Evolutionary conservation across 1,140 invertebrate genomes (phyloP).

Genomic region (Halesus radiatus): DNA sequence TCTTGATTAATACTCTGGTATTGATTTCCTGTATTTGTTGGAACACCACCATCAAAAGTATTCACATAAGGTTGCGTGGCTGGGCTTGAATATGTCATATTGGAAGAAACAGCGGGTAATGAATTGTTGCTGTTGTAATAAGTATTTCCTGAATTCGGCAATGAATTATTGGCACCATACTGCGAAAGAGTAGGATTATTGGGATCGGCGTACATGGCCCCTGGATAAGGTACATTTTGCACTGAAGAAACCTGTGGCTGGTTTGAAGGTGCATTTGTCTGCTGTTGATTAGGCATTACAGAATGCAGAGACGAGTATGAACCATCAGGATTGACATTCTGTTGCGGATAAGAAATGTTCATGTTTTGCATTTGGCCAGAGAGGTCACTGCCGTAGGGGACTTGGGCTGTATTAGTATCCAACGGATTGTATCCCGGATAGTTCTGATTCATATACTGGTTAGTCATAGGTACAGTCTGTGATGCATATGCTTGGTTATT

Average conservation of each 20-base stretch:
- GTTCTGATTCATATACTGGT: constrained; percentile 32
- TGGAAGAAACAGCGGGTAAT: background rate
- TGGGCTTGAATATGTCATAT: background rate
- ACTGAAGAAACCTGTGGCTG: background rate
- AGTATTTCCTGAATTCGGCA: background rate
- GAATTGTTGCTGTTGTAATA: background rate
- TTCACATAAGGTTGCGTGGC: background rate
- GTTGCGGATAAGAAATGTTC: constrained; percentile 44
- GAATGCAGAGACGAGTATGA: background rate
- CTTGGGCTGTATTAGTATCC: constrained; percentile 20
- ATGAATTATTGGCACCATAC: background rate
- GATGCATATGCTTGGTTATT: constrained; percentile 17
- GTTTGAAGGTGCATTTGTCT: background rate
- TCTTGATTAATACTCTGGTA: background rate
- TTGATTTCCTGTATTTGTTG: constrained; percentile 2
- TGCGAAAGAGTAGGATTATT: background rate
- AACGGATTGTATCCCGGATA: constrained; percentile 31
- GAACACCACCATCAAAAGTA: background rate
- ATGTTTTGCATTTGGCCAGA: constrained; percentile 52
- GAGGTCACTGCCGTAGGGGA: constrained; percentile 34
- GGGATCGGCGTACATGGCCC: background rate
- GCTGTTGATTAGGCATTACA: background rate
- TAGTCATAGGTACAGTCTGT: constrained; percentile 17
- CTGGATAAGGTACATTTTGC: constrained; percentile 19
- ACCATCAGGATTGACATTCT: constrained; percentile 22